phyloP scores from a whole-genome alignment of 1,140 invertebrate species.

The Zeugodacus cucurbitae region DNA sequence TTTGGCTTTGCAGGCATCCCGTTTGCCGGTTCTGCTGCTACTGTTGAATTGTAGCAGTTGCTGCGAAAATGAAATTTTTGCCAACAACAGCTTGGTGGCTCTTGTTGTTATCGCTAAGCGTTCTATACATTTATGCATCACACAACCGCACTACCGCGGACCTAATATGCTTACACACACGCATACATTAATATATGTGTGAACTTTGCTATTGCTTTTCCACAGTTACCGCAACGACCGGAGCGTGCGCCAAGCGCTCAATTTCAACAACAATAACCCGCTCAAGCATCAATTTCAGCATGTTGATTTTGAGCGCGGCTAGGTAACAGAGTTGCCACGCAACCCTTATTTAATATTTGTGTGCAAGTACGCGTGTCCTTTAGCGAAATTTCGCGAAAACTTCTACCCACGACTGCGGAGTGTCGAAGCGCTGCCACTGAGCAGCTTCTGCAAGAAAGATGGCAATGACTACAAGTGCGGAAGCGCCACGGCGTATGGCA shows the following conservation, averaged over 20 bases:
- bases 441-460: background rate
- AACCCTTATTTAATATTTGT: slow-evolving; percentile 22
- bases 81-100: background rate
- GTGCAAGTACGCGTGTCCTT: background rate
- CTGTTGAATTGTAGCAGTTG: background rate
- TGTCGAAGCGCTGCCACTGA: background rate
- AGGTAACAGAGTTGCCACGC: slow-evolving; percentile 17
- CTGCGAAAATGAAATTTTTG: slow-evolving; percentile 4
- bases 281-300: no score
- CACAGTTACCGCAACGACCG: no score
- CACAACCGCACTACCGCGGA: no score
- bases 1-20: background rate
- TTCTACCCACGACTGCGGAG: background rate
- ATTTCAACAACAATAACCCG: no score
- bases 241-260: no score
- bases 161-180: no score
- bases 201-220: no score
- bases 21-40: background rate
- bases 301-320: no score
- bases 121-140: background rate
- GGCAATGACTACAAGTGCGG: background rate
- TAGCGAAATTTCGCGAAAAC: background rate
- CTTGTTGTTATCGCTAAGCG: slow-evolving; percentile 20
- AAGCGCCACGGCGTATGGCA: background rate
- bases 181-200: no score